These are phyloP conservation scores for Torymus texanus DNA, from an alignment of 2,888 invertebrate species.

Conservation along the genomic window DNA sequence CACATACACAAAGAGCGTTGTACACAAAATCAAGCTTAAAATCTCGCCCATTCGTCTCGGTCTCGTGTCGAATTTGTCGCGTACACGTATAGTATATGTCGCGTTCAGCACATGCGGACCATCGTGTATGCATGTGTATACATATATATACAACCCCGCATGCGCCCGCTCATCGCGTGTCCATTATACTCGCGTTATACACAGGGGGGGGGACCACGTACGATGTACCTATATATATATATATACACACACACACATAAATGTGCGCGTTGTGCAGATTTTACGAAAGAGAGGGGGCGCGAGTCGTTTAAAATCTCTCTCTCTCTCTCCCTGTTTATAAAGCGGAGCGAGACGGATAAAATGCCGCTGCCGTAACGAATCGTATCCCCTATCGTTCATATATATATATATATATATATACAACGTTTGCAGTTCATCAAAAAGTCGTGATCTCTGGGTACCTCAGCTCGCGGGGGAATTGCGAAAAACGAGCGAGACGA, in stretches of 20 bases:
- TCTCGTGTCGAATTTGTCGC: slow-evolving; percentile 38
- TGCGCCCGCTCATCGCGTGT: not conserved
- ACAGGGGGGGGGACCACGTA: not conserved
- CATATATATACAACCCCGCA: no score
- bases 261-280: not conserved
- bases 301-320: no score
- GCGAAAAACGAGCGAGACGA: slow-evolving; percentile 49
- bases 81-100: no score
- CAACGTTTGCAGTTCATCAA: slow-evolving; percentile 35
- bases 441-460: slow-evolving; percentile 28
- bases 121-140: no score
- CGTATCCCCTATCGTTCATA: not conserved
- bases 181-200: slow-evolving; percentile 26
- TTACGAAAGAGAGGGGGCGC: not conserved
- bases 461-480: not conserved
- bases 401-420: no score
- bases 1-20: no score
- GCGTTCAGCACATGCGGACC: no score
- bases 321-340: slow-evolving; percentile 16
- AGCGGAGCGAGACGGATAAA: slow-evolving; percentile 25
- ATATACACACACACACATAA: not conserved
- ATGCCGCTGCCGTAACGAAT: slow-evolving; percentile 35
- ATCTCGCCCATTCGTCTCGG: slow-evolving; percentile 2
- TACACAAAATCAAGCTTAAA: no score
- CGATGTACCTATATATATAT: no score